These are phyloP conservation scores for Lasioglossum morio DNA, from an alignment of 2,888 invertebrate species.

Conservation along the genomic window DNA sequence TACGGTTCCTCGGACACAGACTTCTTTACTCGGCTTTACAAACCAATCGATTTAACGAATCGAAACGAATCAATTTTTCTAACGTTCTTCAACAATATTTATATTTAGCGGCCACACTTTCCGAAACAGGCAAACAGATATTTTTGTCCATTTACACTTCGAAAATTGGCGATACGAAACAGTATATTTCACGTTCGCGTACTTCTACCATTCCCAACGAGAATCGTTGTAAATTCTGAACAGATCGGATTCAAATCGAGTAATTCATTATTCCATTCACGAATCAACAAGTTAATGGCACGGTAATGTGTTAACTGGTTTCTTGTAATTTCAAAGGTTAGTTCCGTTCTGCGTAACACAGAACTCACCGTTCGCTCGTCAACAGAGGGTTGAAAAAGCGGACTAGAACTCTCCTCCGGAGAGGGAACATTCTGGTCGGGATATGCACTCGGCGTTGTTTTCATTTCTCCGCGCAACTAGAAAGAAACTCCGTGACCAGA, in stretches of 20 bases:
- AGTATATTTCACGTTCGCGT: no score
- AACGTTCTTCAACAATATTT: not conserved
- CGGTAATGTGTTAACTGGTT: not conserved
- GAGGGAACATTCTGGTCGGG: not conserved
- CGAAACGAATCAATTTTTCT: not conserved
- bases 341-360: not conserved
- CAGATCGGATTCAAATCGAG: no score
- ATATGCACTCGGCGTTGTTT: constrained; percentile 20
- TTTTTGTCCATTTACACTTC: not conserved
- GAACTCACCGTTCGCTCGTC: not conserved
- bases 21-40: not conserved
- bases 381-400: not conserved
- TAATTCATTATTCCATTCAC: not conserved
- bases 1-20: not conserved
- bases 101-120: not conserved
- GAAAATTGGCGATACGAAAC: no score
- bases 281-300: not conserved
- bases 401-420: constrained; percentile 1
- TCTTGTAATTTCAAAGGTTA: not conserved
- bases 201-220: no score
- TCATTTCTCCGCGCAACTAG: not conserved
- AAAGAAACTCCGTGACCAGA: constrained; percentile 30
- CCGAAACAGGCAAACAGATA: not conserved
- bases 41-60: not conserved
- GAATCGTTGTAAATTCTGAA: no score